Evolutionary conservation across 2,888 invertebrate species (phyloP), one percentile per base, ranked within the genome.

Genomic region (Calliopum simillimum): DNA sequence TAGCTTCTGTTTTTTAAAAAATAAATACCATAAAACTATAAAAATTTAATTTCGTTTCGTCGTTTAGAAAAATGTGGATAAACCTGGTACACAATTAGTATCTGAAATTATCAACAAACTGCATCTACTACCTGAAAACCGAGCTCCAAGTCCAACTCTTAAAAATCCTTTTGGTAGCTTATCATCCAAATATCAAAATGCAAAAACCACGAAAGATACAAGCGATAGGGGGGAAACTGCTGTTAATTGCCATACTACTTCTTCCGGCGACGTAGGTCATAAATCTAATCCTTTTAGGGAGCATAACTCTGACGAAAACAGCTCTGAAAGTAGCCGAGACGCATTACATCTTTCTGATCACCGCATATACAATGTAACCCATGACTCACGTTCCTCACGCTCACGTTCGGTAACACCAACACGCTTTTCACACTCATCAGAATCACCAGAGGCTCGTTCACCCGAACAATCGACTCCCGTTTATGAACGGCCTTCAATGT

Each of bases 401-500:
- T 77, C 76, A 3, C 73, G 75, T 8, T 80, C 81, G 0, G 14
- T 74, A 51, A 84, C 82, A 2, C 84, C 84, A 0, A 81, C 79
- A 11, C 70, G 71, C 0, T 80, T 79, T 1, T 75, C 75, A 2
- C 70, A 75, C 55, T 76, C 77, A 3, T 71, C 79, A 0, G 81
- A 80, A 43, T 83, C 82, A 4, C 81, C 79, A 23, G 76, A 79
- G 41, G 69, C 70, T 33, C 56, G 69, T 8, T 55, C n/a, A n/a
- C 43, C 63, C 4, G 71, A 56, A 44, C 67, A 33, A 33, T 8
- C 33, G 33, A 8, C 69, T 41, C 78, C 80, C 1, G 67, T 76
- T 0, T 85, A 85, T 46, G 75, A 78, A 8, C 81, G 86, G 16
- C 49, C 73, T 4, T 80, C 83, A 13, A 85, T 86, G 76, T 86